These are phyloP conservation scores for Aphelinus certus DNA, from an alignment of 1,140 invertebrate species.

Conservation along the genomic window DNA sequence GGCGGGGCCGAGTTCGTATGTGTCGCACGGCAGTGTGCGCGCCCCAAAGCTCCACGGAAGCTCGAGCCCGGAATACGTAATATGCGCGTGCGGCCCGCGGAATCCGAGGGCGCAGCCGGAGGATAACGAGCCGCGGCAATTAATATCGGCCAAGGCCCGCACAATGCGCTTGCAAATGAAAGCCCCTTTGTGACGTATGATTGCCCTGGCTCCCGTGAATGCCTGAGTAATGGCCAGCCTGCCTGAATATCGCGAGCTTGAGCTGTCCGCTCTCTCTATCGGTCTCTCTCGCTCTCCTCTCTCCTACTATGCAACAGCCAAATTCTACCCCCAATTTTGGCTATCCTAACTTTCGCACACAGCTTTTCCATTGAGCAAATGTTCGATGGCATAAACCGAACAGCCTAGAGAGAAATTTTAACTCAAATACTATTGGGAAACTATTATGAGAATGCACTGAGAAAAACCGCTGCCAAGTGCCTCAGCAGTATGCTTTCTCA, in stretches of 20 bases:
- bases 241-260: constrained; percentile 14
- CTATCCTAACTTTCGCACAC: no score
- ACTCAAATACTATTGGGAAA: no score
- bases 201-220: constrained; percentile 66
- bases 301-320: no score
- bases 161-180: constrained; percentile 69
- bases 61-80: constrained; percentile 61
- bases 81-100: constrained; percentile 43
- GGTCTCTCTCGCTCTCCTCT: no score
- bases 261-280: no score
- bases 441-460: no score
- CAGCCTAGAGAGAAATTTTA: no score
- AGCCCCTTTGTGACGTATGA: constrained; percentile 68
- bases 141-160: constrained; percentile 65
- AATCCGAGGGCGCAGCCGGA: constrained; percentile 44
- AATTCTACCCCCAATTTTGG: no score
- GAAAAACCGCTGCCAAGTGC: no score
- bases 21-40: constrained; percentile 51
- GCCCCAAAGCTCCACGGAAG: constrained; percentile 35
- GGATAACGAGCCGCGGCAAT: constrained; percentile 66
- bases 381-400: no score
- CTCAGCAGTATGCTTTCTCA: no score
- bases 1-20: constrained; percentile 50
- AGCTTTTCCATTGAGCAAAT: no score
- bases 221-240: constrained; percentile 65